Conservation (phyloP, 2,113 vertebrate species). For the Bos javanicus region DNA sequence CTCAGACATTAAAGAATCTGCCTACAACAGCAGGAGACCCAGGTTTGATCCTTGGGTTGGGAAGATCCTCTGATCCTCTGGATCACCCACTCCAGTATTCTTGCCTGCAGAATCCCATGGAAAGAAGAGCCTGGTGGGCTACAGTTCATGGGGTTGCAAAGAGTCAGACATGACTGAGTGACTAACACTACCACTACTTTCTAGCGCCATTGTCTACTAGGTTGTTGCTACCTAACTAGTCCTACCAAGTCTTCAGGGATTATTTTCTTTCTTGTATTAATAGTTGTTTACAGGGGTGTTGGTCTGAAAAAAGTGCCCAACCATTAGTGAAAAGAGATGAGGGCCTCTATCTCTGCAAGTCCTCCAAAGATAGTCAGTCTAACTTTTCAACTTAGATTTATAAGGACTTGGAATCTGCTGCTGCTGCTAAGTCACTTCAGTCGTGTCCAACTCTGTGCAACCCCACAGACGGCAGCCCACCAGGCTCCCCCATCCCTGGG, state of each 20-base stretch:
- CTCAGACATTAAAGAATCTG: not conserved
- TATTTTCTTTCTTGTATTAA: not conserved
- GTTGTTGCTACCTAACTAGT: not conserved
- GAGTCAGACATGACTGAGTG: not conserved
- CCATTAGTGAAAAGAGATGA: not conserved
- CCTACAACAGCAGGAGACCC: not conserved
- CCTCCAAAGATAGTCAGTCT: rapidly evolving
- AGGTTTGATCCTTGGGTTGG: rapidly evolving
- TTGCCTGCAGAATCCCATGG: not conserved
- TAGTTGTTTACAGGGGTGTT: not conserved
- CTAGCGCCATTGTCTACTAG: rapidly evolving
- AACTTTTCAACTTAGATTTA: not conserved
- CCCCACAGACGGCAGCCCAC: too few relatives aligned
- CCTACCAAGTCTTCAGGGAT: too few relatives aligned
- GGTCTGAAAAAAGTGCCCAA: not conserved
- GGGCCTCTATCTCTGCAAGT: not conserved
- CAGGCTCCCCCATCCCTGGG: too few relatives aligned
- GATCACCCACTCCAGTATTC: not conserved
- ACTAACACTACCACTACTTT: not conserved
- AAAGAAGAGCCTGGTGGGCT: not conserved
- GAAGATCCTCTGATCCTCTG: not conserved
- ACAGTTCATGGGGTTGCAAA: not conserved
- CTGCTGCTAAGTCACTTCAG: too few relatives aligned
- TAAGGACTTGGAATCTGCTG: not conserved
- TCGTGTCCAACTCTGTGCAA: too few relatives aligned